A percentile compares a stretch with the other conserved stretches of the same genome.
These are phyloP conservation scores for Monodelphis domestica DNA, from an alignment of 2,797 vertebrate genomes.

Conservation along the genomic window DNA sequence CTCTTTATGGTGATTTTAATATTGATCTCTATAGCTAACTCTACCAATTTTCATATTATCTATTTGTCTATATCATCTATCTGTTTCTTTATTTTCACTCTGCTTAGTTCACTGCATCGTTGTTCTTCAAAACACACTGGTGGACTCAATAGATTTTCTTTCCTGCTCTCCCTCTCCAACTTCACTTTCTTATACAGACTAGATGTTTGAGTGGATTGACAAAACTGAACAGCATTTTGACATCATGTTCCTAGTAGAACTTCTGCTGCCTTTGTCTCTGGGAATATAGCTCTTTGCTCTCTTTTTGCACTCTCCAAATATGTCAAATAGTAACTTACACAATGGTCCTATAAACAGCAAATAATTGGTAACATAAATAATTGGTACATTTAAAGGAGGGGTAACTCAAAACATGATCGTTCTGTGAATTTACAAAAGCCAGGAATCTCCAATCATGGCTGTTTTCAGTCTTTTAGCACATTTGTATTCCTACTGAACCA, in stretches of 20 bases:
- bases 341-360: slow-evolving; percentile 19
- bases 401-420: neutral
- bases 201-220: neutral
- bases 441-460: neutral
- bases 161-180: neutral
- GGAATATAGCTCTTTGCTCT: neutral
- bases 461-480: neutral
- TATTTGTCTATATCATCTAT: neutral
- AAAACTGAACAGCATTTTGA: neutral
- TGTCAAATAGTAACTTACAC: neutral
- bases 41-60: too few species aligned
- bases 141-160: neutral
- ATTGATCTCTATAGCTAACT: too few species aligned
- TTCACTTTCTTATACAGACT: neutral
- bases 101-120: neutral
- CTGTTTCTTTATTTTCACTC: neutral
- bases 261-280: neutral
- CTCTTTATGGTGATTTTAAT: too few species aligned
- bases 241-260: neutral
- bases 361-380: slow-evolving; percentile 18
- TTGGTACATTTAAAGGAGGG: slow-evolving; percentile 7
- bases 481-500: slow-evolving; percentile 6
- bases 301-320: neutral
- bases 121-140: neutral
- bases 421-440: neutral